Evolutionary conservation across 2,888 invertebrate species (phyloP).

Genomic region (Yponomeuta malinellus): DNA sequence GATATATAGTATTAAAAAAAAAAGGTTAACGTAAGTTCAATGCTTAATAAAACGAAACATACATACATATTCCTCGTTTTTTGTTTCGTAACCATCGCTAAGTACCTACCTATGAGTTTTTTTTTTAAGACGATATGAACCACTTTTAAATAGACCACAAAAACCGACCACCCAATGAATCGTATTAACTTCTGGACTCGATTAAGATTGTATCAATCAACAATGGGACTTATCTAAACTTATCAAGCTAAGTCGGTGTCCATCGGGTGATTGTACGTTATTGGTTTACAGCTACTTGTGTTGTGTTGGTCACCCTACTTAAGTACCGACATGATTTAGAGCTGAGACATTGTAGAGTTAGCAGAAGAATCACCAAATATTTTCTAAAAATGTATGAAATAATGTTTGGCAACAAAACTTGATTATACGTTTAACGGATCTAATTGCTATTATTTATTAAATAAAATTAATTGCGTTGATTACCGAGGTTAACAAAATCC

Average conservation of each 20-base stretch:
- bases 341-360: constrained; percentile 27
- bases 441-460: too few species aligned
- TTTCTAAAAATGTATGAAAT: background rate
- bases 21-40: too few species aligned
- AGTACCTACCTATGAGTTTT: background rate
- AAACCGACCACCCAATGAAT: constrained; percentile 24
- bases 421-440: background rate
- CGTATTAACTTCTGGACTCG: constrained; percentile 21
- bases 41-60: too few species aligned
- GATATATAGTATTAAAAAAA: too few species aligned
- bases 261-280: constrained; percentile 35
- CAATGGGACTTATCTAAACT: constrained; percentile 48
- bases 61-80: too few species aligned
- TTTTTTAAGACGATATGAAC: background rate
- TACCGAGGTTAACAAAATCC: too few species aligned
- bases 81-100: background rate
- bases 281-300: constrained; percentile 31
- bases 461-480: too few species aligned
- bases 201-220: constrained; percentile 37
- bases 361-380: constrained; percentile 22
- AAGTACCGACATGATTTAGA: constrained; percentile 20
- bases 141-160: background rate
- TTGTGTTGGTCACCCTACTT: constrained; percentile 45
- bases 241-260: constrained; percentile 50
- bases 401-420: background rate